A percentile compares a stretch with the other conserved stretches of the same genome.
phyloP scores from a whole-genome alignment of 64 coral and sea anemone genomes.

The Dendrophyllia cribrosa region DNA sequence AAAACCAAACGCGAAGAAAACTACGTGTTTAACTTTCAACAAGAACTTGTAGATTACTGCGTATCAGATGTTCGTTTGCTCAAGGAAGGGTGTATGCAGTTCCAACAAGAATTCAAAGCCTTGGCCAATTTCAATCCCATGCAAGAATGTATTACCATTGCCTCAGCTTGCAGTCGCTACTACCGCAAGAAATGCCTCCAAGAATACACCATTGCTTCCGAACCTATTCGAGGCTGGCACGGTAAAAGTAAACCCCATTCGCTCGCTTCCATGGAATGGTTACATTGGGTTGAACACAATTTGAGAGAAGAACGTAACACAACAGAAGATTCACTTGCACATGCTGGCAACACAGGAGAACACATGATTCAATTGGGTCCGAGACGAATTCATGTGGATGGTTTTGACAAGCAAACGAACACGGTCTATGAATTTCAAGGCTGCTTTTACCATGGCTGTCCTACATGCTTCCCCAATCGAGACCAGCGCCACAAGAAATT shows the following conservation, averaged over 20 bases:
- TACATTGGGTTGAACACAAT: background rate
- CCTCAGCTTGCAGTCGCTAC: background rate
- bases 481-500: no score
- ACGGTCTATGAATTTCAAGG: slow-evolving; percentile 17
- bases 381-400: background rate
- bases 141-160: background rate
- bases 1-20: background rate
- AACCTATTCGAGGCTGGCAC: background rate
- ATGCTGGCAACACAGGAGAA: background rate
- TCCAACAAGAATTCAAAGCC: background rate
- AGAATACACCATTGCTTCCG: background rate
- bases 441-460: slow-evolving; percentile 30
- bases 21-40: slow-evolving; percentile 26
- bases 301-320: no score
- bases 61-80: slow-evolving; percentile 25
- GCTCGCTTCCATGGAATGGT: background rate
- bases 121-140: background rate
- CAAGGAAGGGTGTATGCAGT: background rate
- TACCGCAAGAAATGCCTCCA: background rate
- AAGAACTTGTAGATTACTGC: slow-evolving; percentile 28
- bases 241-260: background rate
- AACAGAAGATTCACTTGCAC: fast-evolving
- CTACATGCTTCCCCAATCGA: background rate
- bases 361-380: fast-evolving
- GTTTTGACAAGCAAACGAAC: background rate